Percentiles rank a stretch among this genome's conserved stretches.
phyloP scores from a whole-genome alignment of 1,140 invertebrate species.

The Pseudomyrmex pallidus region DNA sequence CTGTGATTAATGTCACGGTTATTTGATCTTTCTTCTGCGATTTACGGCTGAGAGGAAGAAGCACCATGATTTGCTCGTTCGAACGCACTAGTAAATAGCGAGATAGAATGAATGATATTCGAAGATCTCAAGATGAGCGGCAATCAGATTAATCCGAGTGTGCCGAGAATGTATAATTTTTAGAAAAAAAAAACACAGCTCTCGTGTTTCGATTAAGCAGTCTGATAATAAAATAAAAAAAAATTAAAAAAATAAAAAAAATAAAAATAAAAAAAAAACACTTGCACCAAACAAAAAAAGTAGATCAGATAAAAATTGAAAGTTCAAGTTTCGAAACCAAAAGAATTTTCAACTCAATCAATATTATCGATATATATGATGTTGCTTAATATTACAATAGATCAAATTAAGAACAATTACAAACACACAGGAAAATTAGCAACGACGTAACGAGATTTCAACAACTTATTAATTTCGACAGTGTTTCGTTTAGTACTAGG shows the following conservation, averaged over 20 bases:
- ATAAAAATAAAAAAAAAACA: not conserved
- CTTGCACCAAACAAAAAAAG: no score
- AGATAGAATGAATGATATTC: slow-evolving; percentile 37
- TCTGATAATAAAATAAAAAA: no score
- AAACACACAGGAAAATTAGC: slow-evolving; percentile 8
- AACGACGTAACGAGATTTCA: slow-evolving; percentile 38
- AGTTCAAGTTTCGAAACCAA: no score
- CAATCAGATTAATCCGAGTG: not conserved
- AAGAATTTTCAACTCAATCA: not conserved
- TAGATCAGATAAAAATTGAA: no score
- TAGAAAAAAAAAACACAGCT: not conserved
- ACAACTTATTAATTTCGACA: slow-evolving; percentile 53
- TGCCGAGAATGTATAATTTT: not conserved
- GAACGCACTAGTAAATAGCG: slow-evolving; percentile 3
- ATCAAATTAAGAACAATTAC: not conserved
- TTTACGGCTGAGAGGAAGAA: not conserved
- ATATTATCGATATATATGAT: not conserved
- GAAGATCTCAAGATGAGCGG: not conserved
- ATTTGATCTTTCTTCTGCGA: slow-evolving; percentile 29
- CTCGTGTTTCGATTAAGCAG: no score
- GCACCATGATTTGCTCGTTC: slow-evolving; percentile 1
- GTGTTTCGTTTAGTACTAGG: slow-evolving; percentile 28
- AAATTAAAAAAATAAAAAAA: not conserved
- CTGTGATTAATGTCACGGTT: slow-evolving; percentile 54
- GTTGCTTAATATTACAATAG: not conserved